These are phyloP conservation scores for Apotomis turbidana DNA, from an alignment of 2,888 invertebrate genomes.

Conservation along the genomic window DNA sequence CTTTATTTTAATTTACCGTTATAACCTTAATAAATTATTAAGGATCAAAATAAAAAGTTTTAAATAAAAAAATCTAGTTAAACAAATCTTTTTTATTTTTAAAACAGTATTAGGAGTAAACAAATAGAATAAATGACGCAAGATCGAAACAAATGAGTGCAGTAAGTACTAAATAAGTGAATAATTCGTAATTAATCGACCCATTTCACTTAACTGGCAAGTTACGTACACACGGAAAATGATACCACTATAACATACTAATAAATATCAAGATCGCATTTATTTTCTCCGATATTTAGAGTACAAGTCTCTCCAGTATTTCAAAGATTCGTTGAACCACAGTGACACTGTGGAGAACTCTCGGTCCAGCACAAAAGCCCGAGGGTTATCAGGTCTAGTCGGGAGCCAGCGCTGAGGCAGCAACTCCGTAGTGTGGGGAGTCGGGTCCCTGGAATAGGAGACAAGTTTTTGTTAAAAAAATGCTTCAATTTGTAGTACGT, in stretches of 20 bases:
- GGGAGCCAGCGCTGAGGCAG: conserved; percentile 18
- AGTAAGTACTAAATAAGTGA: no score
- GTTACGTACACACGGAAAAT: no score
- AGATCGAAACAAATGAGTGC: no score
- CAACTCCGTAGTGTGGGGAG: conserved; percentile 7
- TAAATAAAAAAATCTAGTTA: no score
- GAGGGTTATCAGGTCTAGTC: background rate
- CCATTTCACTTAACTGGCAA: no score
- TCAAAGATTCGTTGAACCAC: conserved; percentile 2
- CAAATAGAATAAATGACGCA: no score
- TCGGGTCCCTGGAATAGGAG: conserved; percentile 13
- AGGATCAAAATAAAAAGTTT: no score
- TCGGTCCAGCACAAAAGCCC: conserved; percentile 11
- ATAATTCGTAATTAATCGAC: no score
- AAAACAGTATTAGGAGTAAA: no score
- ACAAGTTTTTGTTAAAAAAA: background rate
- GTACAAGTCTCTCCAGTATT: conserved; percentile 19
- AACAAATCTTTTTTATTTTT: no score
- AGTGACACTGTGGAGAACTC: background rate
- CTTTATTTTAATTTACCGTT: no score
- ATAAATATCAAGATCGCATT: background rate
- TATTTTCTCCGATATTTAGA: conserved; percentile 12
- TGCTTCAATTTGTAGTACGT: background rate
- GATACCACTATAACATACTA: background rate
- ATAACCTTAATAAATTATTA: no score